Percentiles rank a stretch among this genome's conserved stretches.
These are phyloP conservation scores for Pipistrellus kuhlii DNA, from an alignment of 2,797 vertebrate genomes.

Conservation along the genomic window DNA sequence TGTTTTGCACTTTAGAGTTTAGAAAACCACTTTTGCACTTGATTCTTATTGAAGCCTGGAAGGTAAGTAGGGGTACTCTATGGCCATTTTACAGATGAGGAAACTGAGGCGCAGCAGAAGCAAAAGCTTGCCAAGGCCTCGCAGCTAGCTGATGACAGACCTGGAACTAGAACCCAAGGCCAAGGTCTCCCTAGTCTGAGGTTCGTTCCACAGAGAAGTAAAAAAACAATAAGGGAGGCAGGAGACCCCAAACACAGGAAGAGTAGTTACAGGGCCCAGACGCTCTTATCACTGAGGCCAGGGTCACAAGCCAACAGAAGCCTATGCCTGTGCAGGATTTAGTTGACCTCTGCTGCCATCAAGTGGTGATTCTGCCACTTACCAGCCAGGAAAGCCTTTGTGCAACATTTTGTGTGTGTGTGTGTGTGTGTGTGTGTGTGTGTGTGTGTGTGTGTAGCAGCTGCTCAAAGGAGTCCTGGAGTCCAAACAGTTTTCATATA, in stretches of 20 bases:
- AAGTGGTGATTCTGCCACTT: background rate
- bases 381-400: background rate
- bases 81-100: background rate
- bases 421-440: too few relatives aligned
- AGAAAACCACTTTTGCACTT: background rate
- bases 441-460: background rate
- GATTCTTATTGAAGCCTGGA: background rate
- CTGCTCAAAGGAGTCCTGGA: background rate
- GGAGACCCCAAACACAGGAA: background rate
- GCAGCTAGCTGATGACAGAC: background rate
- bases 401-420: too few relatives aligned
- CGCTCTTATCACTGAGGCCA: background rate
- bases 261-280: background rate
- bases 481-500: background rate
- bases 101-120: background rate
- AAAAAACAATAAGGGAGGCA: background rate
- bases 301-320: background rate
- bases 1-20: background rate
- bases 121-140: background rate
- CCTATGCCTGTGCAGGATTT: accelerated
- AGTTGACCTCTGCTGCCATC: constrained; percentile 70
- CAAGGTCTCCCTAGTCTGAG: background rate
- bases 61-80: background rate
- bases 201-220: background rate
- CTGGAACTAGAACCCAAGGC: background rate